Percentiles rank a stretch among this genome's conserved stretches.
Evolutionary conservation across 2,113 vertebrate species (phyloP).

Genomic region (Pseudorasbora parva): DNA sequence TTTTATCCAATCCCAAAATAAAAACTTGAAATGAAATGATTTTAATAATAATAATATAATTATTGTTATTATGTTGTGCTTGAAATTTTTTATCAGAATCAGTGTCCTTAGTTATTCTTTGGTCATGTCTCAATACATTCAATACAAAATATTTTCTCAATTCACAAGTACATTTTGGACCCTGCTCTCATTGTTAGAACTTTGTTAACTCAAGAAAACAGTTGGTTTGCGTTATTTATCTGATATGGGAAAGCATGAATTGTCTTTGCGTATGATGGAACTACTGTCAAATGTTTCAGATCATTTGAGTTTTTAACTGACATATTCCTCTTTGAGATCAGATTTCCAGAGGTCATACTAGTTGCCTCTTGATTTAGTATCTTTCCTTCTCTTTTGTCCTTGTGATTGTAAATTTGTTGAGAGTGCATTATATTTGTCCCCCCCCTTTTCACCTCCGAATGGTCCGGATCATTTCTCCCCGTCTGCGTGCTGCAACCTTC

Average conservation of each 20-base stretch:
- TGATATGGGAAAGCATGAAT: not conserved
- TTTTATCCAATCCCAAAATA: no score
- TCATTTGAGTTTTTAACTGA: not conserved
- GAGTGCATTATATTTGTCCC: not conserved
- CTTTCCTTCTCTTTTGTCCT: not conserved
- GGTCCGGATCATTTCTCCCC: not conserved
- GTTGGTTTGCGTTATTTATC: not conserved
- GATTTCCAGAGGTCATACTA: not conserved
- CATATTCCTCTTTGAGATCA: not conserved
- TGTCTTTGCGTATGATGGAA: not conserved
- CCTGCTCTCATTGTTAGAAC: not conserved
- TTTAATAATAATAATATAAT: not conserved
- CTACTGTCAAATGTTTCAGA: not conserved
- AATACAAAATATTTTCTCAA: not conserved
- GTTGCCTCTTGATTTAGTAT: not conserved
- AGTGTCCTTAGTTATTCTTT: not conserved
- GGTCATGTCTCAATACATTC: not conserved
- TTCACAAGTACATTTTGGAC: not conserved
- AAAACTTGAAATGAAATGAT: not conserved
- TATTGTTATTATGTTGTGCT: not conserved
- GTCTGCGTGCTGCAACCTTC: conserved; percentile 1
- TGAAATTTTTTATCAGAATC: no score
- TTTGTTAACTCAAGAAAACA: not conserved
- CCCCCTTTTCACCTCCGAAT: not conserved
- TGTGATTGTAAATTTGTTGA: not conserved